Evolutionary conservation across 2,888 invertebrate genomes (phyloP), one percentile per base, ranked within the genome.

Genomic region (Melipona beecheii): DNA sequence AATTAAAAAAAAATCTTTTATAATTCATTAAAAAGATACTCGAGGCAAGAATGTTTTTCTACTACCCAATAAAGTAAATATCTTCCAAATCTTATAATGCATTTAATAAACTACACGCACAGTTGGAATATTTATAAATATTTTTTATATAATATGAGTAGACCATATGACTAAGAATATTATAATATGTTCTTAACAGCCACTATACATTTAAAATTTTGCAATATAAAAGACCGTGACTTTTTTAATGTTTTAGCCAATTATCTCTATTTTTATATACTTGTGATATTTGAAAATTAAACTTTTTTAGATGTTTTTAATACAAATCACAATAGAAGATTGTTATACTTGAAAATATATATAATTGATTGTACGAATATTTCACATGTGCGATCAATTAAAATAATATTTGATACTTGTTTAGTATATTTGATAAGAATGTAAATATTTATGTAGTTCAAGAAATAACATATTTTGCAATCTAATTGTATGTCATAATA

Each of bases 111-210:
- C 56, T 82, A 62, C 66, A 73, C 78, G 52, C 65, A 52, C 71
- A 72, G 66, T 31, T 82, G 75, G 66, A 85, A 84, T 66, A 75
- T 78, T 82, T 86, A 78, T 60, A 70, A 68, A 75, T 78, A 68
- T 66, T 31, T 70, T 36, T 71, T 58, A 17, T 54, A 49, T 52
- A 76, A 52, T 83, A 81, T 69, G 52, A 54, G 69, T 69, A 72
- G 11, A 68, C 36, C 64, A 58, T 72, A 72, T 68, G 62, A 31
- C 52, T 78, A 19, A 71, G 43, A 83, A 77, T 81, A 83, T 89
- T 83, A 84, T 74, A 84, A 85, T 85, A 87, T 87, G 82, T 81
- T 78, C 70, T 69, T 78, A 84, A 82, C 72, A 71, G 86, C 83
- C 79, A 89, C 81, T 76, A 66, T 86, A 86, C 82, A 84, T 71